Evolutionary conservation across 2,888 invertebrate species (phyloP).

Genomic region (Euplexia lucipara): DNA sequence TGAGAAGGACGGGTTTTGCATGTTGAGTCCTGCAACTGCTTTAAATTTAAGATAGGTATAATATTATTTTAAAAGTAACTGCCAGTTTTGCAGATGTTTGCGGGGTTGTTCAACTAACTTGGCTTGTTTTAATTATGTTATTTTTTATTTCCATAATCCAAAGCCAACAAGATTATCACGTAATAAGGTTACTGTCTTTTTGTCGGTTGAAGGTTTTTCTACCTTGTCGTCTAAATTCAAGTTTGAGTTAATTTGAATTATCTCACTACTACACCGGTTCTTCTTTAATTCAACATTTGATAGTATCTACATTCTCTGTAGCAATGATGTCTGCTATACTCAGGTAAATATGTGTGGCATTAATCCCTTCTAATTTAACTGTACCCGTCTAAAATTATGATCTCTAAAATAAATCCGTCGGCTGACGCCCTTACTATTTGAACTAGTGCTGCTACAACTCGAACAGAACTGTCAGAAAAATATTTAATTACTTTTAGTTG

Average conservation of each 20-base stretch:
- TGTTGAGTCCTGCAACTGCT: neutral
- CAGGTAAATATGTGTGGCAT: conserved; percentile 75
- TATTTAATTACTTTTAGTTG: no score
- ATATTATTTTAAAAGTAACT: no score
- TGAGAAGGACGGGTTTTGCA: neutral
- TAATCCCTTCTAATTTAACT: conserved; percentile 81
- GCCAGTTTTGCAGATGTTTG: neutral
- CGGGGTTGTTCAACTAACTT: neutral
- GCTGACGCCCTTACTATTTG: conserved; percentile 68
- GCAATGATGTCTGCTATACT: conserved; percentile 32
- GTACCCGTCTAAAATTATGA: conserved; percentile 77
- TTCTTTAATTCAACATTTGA: neutral
- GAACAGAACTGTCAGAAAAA: conserved; percentile 17
- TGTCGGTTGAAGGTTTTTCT: neutral
- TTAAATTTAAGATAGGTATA: neutral
- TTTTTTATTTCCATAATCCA: neutral
- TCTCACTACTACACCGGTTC: neutral
- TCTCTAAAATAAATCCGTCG: conserved; percentile 80
- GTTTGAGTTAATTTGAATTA: neutral
- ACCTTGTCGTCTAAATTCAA: neutral
- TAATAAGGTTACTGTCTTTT: neutral
- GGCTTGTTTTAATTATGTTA: neutral
- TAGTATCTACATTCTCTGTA: conserved; percentile 9
- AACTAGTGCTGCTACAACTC: conserved; percentile 35
- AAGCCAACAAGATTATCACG: neutral